A percentile compares a stretch with the other conserved stretches of the same genome.
These are phyloP conservation scores for Margaritifera margaritifera DNA, from an alignment of 2,888 invertebrate species.

Conservation along the genomic window DNA sequence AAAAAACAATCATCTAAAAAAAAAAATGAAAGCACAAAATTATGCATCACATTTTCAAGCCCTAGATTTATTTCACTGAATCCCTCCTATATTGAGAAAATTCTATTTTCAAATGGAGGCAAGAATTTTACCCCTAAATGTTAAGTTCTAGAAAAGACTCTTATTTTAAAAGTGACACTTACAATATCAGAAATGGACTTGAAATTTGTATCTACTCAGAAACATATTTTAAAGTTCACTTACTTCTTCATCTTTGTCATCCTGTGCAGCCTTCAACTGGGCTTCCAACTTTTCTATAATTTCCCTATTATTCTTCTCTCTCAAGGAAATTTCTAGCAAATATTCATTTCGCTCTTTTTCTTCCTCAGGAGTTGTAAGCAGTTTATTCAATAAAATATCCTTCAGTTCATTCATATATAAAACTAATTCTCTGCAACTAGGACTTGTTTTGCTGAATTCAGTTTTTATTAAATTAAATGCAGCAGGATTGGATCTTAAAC, in stretches of 20 bases:
- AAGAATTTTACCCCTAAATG: too few relatives aligned
- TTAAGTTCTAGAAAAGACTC: too few relatives aligned
- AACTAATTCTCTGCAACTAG: conserved; percentile 44
- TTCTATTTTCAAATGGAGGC: too few relatives aligned
- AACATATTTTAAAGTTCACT: not conserved
- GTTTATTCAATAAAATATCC: conserved; percentile 66
- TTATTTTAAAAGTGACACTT: not conserved
- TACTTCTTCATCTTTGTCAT: conserved; percentile 71
- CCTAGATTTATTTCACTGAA: too few relatives aligned
- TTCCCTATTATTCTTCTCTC: conserved; percentile 67
- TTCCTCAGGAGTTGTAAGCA: conserved; percentile 72
- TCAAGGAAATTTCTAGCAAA: conserved; percentile 65
- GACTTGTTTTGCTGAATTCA: conserved; percentile 36
- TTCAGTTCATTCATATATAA: conserved; percentile 61
- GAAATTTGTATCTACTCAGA: not conserved
- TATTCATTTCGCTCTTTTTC: conserved; percentile 68
- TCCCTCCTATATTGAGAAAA: too few relatives aligned
- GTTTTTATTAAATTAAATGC: conserved; percentile 58
- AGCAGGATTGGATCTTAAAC: conserved; percentile 62
- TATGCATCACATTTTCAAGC: too few relatives aligned
- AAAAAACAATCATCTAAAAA: too few relatives aligned
- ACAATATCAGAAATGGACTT: not conserved
- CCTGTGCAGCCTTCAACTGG: conserved; percentile 66
- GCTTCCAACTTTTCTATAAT: conserved; percentile 69
- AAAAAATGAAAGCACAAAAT: too few relatives aligned